These are phyloP conservation scores for Apoderus coryli DNA, from an alignment of 2,888 invertebrate species.

Conservation along the genomic window DNA sequence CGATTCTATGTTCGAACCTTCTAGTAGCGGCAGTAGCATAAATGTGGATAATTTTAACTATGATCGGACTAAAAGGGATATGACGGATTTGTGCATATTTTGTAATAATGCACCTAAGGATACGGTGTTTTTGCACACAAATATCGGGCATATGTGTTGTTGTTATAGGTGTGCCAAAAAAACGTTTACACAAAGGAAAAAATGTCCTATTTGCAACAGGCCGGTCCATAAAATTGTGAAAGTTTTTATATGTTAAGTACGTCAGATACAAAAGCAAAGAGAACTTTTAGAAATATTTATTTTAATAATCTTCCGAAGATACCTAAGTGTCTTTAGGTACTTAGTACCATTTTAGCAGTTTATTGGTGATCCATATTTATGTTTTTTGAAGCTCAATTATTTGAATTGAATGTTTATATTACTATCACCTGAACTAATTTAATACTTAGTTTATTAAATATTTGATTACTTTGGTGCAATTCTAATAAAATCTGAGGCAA, in stretches of 20 bases:
- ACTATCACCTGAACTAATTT: no score
- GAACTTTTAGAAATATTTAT: no score
- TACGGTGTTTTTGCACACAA: slow-evolving; percentile 52
- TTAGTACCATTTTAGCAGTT: no score
- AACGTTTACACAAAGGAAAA: slow-evolving; percentile 45
- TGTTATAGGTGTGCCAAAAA: slow-evolving; percentile 56
- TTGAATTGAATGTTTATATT: no score
- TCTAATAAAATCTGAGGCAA: no score
- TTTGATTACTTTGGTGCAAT: no score
- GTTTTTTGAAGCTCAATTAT: no score
- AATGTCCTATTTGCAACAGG: slow-evolving; percentile 56
- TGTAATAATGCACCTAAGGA: slow-evolving; percentile 49
- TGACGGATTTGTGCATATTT: slow-evolving; percentile 38
- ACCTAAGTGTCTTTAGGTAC: no score
- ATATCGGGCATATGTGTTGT: slow-evolving; percentile 51
- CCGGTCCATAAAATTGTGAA: slow-evolving; percentile 50
- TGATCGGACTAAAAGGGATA: slow-evolving; percentile 10
- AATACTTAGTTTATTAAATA: no score
- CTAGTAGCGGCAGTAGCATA: slow-evolving; percentile 7
- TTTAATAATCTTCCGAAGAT: no score
- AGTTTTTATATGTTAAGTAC: slow-evolving; percentile 33
- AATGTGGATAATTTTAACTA: slow-evolving; percentile 10
- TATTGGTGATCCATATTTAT: no score
- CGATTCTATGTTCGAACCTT: background rate
- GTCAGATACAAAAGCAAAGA: no score